Evolutionary conservation across 2,113 vertebrate genomes (phyloP).

Genomic region (Nothoprocta perdicaria): DNA sequence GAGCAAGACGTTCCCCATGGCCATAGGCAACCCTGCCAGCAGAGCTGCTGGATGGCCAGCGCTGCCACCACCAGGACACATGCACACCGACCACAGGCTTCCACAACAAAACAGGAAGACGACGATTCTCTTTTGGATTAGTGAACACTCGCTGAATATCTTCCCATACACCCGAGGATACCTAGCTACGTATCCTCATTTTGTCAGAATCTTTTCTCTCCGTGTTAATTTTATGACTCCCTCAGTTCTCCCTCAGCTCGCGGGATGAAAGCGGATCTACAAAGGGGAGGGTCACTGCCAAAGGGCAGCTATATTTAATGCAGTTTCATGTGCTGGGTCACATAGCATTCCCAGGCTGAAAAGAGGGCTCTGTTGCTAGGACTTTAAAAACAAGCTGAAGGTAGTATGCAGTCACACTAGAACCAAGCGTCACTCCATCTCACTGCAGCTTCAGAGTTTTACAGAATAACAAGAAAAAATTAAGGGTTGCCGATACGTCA

Average conservation of each 20-base stretch:
- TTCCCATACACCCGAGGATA: neutral
- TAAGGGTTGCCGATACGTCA: neutral
- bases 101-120: neutral
- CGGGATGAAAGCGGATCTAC: constrained; percentile 18
- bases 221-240: neutral
- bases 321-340: constrained; percentile 40
- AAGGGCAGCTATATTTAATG: constrained; percentile 50
- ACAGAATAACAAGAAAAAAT: neutral
- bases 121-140: neutral
- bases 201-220: constrained; percentile 37
- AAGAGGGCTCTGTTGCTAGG: constrained; percentile 7
- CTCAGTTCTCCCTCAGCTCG: neutral
- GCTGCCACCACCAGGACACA: neutral
- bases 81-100: neutral
- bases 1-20: neutral
- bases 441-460: neutral
- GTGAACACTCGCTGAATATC: neutral
- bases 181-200: neutral
- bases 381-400: constrained; percentile 5
- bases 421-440: neutral
- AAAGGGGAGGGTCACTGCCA: neutral
- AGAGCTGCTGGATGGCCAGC: neutral
- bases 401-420: neutral
- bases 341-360: constrained; percentile 21
- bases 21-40: neutral